These are phyloP conservation scores for Episyrphus balteatus DNA, from an alignment of 1,140 invertebrate species.

Conservation along the genomic window DNA sequence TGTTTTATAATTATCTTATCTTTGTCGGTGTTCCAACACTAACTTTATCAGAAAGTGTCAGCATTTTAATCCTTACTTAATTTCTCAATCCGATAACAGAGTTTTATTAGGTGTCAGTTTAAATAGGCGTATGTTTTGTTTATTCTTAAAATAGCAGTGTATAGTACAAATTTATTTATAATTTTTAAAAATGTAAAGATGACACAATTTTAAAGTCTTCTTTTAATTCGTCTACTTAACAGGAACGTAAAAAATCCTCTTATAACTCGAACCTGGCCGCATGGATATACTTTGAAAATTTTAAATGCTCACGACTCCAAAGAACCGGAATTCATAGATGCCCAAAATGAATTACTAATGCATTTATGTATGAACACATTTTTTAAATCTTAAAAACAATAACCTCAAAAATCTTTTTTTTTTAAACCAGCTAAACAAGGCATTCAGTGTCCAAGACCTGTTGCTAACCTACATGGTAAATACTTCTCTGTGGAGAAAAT, in stretches of 20 bases:
- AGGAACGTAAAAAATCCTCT: conserved; percentile 47
- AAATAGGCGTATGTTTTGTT: too few species aligned
- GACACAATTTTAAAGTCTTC: too few species aligned
- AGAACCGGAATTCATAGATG: conserved; percentile 52
- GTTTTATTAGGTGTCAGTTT: too few species aligned
- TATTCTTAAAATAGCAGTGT: too few species aligned
- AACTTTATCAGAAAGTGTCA: neutral
- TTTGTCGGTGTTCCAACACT: neutral
- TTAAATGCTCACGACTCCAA: conserved; percentile 68
- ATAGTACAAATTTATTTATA: too few species aligned
- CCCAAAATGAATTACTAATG: conserved; percentile 56
- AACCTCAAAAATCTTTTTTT: neutral
- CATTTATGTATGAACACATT: conserved; percentile 42
- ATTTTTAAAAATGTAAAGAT: neutral
- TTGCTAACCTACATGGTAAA: conserved; percentile 51
- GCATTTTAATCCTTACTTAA: neutral
- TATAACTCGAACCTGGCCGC: conserved; percentile 38
- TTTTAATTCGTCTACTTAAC: conserved; percentile 2
- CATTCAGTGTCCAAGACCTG: conserved; percentile 53
- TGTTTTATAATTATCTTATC: neutral
- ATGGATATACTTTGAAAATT: conserved; percentile 73
- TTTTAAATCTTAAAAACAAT: conserved; percentile 5
- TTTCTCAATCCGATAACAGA: neutral
- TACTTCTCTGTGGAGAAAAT: conserved; percentile 49
- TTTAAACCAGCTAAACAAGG: conserved; percentile 39